Evolutionary conservation across 1,140 invertebrate species (phyloP).

Genomic region (Oreohelix idahoensis): DNA sequence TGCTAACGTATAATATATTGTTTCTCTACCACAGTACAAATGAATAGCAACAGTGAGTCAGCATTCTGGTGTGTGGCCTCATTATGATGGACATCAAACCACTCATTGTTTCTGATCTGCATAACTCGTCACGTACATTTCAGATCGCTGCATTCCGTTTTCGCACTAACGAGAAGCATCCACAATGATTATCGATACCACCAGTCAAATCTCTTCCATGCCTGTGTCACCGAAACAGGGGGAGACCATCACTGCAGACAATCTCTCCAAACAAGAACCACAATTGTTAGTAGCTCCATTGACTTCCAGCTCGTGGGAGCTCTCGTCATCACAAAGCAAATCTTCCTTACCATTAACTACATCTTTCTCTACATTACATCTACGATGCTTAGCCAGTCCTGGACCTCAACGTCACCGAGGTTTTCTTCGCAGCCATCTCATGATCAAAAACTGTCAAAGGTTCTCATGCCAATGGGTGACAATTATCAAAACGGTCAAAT

Average conservation of each 20-base stretch:
- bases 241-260: conserved; percentile 34
- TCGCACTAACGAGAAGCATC: not conserved
- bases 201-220: conserved; percentile 34
- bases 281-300: not conserved
- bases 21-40: conserved; percentile 38
- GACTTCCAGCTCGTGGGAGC: not conserved
- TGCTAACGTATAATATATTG: no score
- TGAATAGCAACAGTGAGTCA: conserved; percentile 7
- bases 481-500: no score
- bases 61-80: conserved; percentile 29
- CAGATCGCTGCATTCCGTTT: not conserved
- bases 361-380: not conserved
- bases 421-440: not conserved
- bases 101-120: not conserved
- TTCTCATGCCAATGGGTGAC: not conserved
- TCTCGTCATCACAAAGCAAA: not conserved
- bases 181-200: conserved; percentile 49
- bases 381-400: not conserved
- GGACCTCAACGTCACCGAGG: not conserved
- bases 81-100: conserved; percentile 30
- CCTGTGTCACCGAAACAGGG: conserved; percentile 43
- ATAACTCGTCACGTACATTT: not conserved
- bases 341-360: not conserved
- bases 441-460: not conserved
- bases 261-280: conserved; percentile 16